Conservation (phyloP, 2,113 vertebrate genomes). For the Cyrtonyx montezumae region DNA sequence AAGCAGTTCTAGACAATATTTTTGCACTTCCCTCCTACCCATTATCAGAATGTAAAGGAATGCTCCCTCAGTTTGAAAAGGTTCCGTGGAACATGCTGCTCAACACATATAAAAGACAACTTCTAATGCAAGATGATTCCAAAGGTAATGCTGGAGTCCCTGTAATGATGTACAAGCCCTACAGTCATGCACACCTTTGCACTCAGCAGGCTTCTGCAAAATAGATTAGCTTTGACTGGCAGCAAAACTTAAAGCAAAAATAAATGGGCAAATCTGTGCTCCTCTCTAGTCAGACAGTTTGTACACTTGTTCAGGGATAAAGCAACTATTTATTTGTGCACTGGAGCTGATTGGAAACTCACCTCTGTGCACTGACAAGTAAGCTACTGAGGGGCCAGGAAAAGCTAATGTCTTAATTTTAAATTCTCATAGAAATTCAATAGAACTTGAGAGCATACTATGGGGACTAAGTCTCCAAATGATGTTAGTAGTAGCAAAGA, state of each 20-base stretch:
- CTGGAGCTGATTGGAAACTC: neutral
- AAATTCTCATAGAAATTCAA: neutral
- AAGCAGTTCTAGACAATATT: neutral
- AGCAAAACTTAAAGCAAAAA: neutral
- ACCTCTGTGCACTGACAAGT: neutral
- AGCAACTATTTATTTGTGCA: neutral
- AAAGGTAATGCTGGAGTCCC: neutral
- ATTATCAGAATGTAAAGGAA: slow-evolving; percentile 17
- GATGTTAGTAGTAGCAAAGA: neutral
- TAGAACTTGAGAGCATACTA: neutral
- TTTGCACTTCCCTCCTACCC: neutral
- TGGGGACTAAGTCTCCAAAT: neutral
- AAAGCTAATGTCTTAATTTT: neutral
- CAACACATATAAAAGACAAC: neutral
- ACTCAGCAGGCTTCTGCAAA: neutral
- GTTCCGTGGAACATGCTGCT: neutral
- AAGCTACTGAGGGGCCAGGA: neutral
- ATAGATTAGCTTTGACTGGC: neutral
- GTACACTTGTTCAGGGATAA: neutral
- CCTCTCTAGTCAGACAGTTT: neutral
- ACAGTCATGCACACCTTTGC: neutral
- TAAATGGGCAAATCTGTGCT: neutral
- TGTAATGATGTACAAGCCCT: neutral
- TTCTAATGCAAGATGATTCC: neutral
- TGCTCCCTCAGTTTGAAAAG: neutral